Percentiles rank a stretch among this genome's conserved stretches.
Evolutionary conservation across 2,113 vertebrate genomes (phyloP).

Genomic region (Ceyx melanurus): DNA sequence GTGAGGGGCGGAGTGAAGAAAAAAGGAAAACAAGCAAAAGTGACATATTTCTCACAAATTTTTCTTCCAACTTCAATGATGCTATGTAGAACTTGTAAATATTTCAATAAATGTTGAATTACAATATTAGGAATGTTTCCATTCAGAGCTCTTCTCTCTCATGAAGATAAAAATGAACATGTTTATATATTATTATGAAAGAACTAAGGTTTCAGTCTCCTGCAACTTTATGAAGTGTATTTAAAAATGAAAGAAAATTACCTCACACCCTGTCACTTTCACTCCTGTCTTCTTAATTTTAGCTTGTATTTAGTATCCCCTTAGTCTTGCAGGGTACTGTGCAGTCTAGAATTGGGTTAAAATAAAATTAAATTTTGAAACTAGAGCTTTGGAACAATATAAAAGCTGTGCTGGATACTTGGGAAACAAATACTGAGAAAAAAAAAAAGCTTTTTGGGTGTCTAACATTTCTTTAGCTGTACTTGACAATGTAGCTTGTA

Average conservation of each 20-base stretch:
- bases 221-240: rapidly evolving
- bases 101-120: neutral
- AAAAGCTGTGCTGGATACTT: neutral
- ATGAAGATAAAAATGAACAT: neutral
- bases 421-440: neutral
- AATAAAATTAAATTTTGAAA: neutral
- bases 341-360: neutral
- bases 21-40: neutral
- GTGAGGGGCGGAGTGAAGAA: no score
- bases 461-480: neutral
- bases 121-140: rapidly evolving
- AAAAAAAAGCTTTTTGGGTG: neutral
- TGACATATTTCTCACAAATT: neutral
- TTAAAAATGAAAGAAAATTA: neutral
- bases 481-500: neutral
- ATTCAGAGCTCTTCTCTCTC: neutral
- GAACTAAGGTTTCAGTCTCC: neutral
- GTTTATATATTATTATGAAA: neutral
- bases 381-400: neutral
- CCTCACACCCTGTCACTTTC: neutral
- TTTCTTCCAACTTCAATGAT: neutral
- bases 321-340: neutral
- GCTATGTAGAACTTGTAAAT: neutral
- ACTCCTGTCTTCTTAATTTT: neutral
- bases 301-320: neutral